These are phyloP conservation scores for Chaetops frenatus DNA, from an alignment of 2,113 vertebrate genomes.

Conservation along the genomic window DNA sequence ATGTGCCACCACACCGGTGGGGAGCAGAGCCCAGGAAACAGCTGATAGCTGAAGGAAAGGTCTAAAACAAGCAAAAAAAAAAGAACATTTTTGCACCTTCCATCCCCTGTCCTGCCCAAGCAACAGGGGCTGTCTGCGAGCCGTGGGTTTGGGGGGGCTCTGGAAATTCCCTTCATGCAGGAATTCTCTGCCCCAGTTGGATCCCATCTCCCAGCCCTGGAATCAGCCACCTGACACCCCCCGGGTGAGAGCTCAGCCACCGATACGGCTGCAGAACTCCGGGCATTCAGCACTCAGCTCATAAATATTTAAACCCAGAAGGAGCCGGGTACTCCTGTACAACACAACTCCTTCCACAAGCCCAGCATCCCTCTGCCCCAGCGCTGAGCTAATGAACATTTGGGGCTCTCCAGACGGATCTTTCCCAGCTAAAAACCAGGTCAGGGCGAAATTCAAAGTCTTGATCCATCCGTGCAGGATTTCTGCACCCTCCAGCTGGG, in stretches of 20 bases:
- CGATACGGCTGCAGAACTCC: not conserved
- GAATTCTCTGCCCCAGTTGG: not conserved
- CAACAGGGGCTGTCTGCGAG: fast-evolving
- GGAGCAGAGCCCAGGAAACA: not conserved
- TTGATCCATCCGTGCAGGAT: fast-evolving
- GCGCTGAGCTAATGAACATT: not conserved
- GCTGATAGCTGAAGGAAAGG: not conserved
- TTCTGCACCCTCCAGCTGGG: not conserved
- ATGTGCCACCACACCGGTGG: fast-evolving
- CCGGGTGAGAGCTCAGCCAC: not conserved
- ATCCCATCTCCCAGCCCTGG: not conserved
- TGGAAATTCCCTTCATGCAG: fast-evolving
- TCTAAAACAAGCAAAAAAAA: not conserved
- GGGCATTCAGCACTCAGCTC: not conserved
- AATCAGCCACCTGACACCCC: not conserved
- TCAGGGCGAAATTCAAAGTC: not conserved
- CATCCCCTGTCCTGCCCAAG: not conserved
- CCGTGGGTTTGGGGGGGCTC: not conserved
- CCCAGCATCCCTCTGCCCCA: not conserved
- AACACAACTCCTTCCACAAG: fast-evolving
- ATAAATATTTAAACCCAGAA: conserved; percentile 27
- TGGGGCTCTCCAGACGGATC: not conserved
- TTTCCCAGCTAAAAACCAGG: not conserved
- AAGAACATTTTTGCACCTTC: not conserved
- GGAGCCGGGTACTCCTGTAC: not conserved